Base-by-base conservation (phyloP, 2,797 vertebrate species). In the Tolypeutes matacus region DNA sequence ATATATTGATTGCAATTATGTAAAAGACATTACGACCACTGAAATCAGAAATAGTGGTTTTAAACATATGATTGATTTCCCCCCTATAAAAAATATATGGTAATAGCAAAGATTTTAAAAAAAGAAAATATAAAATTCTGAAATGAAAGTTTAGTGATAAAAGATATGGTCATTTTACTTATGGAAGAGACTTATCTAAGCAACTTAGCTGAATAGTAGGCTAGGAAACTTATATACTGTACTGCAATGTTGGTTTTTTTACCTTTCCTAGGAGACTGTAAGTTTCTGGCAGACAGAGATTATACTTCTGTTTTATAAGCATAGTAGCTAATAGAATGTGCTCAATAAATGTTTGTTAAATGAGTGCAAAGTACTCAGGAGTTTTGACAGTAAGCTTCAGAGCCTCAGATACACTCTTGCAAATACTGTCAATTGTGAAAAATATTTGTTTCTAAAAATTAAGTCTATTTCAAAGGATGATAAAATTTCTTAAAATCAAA, bases 371-470 rank as follows among this genome's bases (percentile, higher is more conserved):
- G n/a, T 18, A 67, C 27, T 67, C 65, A 67, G 18, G 27, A 23
- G 31, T 27, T 42, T 56, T 84, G 70, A 75, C 36, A 49, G 36
- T 51, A 25, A 70, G 23, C 9, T 69, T 72, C 83, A 70, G 34
- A 72, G 34, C 17, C 62, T 90, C 51, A 60, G 77, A 85, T 36
- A 80, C 1, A 31, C 29, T 70, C 56, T 39, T 64, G 31, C 34
- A 84, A 82, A 62, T 83, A 92, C 23, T 25, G 10, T 72, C 25
- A 92, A 65, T 23, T 58, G 20, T 93, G 51, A 87, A 60, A 94
- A 81, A 69, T 58, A 49, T 2, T 25, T 95, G 60, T 88, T 89
- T 85, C 69, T 31, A 60, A 83, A 70, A 90, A 75, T 42, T 51
- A 93, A 75, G 56, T 72, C 42, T 64, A 53, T 25, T 82, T 86